phyloP scores from a whole-genome alignment of 2,113 vertebrate genomes.

The Uropsilus gracilis region DNA sequence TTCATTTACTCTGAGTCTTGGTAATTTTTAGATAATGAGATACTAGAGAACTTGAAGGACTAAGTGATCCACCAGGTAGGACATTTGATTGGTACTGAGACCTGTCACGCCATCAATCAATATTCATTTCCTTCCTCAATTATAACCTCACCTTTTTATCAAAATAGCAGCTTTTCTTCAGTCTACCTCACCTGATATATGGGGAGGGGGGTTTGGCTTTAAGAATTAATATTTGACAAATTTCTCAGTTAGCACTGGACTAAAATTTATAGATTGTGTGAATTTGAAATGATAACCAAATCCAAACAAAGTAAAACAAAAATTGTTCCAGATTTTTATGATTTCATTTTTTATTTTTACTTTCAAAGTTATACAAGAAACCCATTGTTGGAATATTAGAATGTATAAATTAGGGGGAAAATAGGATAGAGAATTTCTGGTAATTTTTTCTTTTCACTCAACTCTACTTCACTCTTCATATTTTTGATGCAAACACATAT shows the following conservation, averaged over 20 bases:
- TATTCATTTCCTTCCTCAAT: background rate
- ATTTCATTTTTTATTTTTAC: slow-evolving; percentile 40
- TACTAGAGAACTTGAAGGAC: background rate
- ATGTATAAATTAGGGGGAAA: background rate
- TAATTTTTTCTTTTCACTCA: background rate
- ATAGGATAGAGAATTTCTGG: background rate
- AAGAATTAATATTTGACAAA: background rate
- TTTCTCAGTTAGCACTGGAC: background rate
- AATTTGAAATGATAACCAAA: slow-evolving; percentile 48
- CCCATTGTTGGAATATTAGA: background rate
- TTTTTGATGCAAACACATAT: background rate
- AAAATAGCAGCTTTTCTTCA: background rate
- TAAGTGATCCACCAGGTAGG: background rate
- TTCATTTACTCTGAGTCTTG: background rate
- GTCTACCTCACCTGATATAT: background rate
- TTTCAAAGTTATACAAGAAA: background rate
- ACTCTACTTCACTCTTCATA: background rate
- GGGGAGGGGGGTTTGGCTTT: background rate
- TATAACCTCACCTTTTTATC: background rate
- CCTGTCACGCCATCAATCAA: background rate
- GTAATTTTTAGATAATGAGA: background rate
- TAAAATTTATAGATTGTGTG: slow-evolving; percentile 1
- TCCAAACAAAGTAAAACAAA: background rate
- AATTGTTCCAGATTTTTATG: background rate
- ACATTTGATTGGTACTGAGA: background rate